These are phyloP conservation scores for Lagodon rhomboides DNA, from an alignment of 2,797 vertebrate species.

Conservation along the genomic window DNA sequence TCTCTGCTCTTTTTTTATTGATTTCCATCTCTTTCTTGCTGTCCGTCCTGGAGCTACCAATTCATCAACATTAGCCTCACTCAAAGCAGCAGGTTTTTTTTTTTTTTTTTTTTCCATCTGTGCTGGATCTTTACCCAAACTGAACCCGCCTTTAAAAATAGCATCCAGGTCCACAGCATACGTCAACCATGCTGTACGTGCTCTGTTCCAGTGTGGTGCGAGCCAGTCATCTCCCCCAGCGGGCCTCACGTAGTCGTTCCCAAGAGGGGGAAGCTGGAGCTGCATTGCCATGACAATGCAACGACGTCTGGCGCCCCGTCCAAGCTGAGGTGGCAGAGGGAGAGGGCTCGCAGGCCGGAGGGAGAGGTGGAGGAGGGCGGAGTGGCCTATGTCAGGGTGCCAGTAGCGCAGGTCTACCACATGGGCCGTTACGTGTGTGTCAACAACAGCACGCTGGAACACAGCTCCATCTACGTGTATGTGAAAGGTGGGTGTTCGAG, in stretches of 20 bases:
- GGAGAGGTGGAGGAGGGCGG: conserved; percentile 75
- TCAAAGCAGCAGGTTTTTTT: conserved; percentile 8
- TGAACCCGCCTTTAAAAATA: conserved; percentile 7
- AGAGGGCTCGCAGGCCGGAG: conserved; percentile 78
- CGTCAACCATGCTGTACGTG: conserved; percentile 24
- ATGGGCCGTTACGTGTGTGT: conserved; percentile 90
- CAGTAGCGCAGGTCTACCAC: conserved; percentile 79
- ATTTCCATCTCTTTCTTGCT: not conserved
- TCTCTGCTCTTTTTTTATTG: not conserved
- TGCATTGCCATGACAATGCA: conserved; percentile 84
- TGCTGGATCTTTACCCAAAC: conserved; percentile 2
- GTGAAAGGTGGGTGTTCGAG: conserved; percentile 89
- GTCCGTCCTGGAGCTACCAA: not conserved
- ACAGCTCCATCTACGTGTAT: conserved; percentile 91
- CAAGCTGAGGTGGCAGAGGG: conserved; percentile 88
- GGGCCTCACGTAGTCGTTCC: conserved; percentile 85
- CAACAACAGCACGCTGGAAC: conserved; percentile 82
- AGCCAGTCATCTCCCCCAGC: conserved; percentile 83
- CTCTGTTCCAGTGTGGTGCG: conserved; percentile 77
- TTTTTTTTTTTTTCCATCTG: not conserved
- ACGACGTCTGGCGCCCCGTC: conserved; percentile 38
- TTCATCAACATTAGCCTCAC: conserved; percentile 9
- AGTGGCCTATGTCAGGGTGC: conserved; percentile 63
- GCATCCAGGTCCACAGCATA: conserved; percentile 1
- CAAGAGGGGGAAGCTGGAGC: conserved; percentile 84